Evolutionary conservation across 2,888 invertebrate genomes (phyloP), one percentile per base, ranked within the genome.

Genomic region (Meloe dianella): DNA sequence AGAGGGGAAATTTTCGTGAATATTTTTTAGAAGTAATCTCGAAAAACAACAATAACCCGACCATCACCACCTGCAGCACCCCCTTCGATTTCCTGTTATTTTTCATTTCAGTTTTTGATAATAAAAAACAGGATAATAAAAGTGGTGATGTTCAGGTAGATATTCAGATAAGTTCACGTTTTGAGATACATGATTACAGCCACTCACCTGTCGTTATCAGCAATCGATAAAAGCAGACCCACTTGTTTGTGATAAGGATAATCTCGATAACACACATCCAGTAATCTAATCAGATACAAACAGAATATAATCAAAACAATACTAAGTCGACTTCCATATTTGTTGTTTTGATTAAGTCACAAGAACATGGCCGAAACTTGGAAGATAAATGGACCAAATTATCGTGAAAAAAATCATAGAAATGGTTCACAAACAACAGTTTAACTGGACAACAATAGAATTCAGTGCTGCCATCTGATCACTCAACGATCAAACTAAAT

Each of bases 121-220:
- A n/a, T n/a, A n/a, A n/a, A n/a, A n/a, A n/a, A n/a, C n/a, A n/a
- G n/a, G n/a, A n/a, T n/a, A n/a, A n/a, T n/a, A n/a, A n/a, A n/a
- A n/a, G n/a, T n/a, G n/a, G n/a, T n/a, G n/a, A n/a, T n/a, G n/a
- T n/a, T n/a, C n/a, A n/a, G n/a, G n/a, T n/a, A n/a, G n/a, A n/a
- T n/a, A n/a, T n/a, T n/a, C n/a, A n/a, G n/a, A n/a, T n/a, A n/a
- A n/a, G n/a, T n/a, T n/a, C n/a, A n/a, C n/a, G n/a, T n/a, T n/a
- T n/a, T n/a, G n/a, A n/a, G n/a, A n/a, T 27, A 27, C 27, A 27
- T 3, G 27, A 2, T 27, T 27, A 27, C 27, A 27, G 2, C 57
- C 66, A 66, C 66, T 66, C 63, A 66, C 66, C 66, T 66, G 63
- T 63, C 60, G 60, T 66, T 66, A 66, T 66, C 66, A 63, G 57